phyloP scores from a whole-genome alignment of 92 coral and sea anemone genomes.

The Pocillopora meandrina region DNA sequence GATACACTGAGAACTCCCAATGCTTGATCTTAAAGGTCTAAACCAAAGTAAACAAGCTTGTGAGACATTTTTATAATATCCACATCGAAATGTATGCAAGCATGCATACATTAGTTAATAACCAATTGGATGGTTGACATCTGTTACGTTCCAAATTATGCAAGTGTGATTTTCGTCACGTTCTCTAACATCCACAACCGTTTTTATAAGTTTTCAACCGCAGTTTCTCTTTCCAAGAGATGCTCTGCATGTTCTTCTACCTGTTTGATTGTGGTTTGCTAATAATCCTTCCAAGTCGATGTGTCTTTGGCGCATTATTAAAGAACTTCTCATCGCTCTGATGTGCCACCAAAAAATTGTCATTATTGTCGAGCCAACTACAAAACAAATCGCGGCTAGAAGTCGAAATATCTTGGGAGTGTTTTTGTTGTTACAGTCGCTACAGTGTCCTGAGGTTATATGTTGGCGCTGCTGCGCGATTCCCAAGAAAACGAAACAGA shows the following conservation, averaged over 20 bases:
- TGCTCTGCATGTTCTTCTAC: background rate
- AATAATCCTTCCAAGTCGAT: constrained; percentile 19
- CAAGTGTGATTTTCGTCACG: background rate
- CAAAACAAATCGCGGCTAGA: constrained; percentile 21
- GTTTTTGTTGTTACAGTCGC: background rate
- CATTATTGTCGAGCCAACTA: constrained; percentile 33
- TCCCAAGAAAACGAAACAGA: constrained; percentile 40
- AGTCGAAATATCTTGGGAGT: constrained; percentile 23
- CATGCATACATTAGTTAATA: too few relatives aligned
- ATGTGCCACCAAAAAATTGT: constrained; percentile 35
- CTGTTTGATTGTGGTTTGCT: background rate
- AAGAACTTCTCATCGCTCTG: constrained; percentile 12
- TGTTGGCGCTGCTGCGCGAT: constrained; percentile 20
- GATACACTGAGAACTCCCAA: too few relatives aligned
- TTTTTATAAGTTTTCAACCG: background rate
- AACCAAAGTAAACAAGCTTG: too few relatives aligned
- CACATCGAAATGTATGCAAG: too few relatives aligned
- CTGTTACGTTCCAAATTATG: background rate
- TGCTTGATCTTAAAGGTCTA: too few relatives aligned
- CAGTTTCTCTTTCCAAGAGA: constrained; percentile 26
- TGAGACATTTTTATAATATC: too few relatives aligned
- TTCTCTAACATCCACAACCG: background rate
- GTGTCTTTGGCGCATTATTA: background rate
- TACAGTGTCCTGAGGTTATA: constrained; percentile 4
- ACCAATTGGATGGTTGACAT: background rate